Conservation (phyloP, 2,113 vertebrate species). For the Callorhinus ursinus region DNA sequence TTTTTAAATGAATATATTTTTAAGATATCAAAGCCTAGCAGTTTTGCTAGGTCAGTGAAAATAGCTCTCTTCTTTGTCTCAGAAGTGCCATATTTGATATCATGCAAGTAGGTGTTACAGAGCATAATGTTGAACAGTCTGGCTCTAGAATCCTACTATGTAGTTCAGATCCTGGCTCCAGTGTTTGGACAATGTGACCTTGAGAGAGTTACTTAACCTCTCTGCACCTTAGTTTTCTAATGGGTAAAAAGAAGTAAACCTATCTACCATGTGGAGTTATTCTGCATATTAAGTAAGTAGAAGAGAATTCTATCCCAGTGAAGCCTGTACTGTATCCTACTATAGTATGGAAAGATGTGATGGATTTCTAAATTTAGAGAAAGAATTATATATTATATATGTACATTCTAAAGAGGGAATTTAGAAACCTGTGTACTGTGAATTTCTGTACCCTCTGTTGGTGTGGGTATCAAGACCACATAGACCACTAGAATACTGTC, state of each 20-base stretch:
- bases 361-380: neutral
- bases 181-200: neutral
- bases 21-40: neutral
- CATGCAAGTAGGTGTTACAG: neutral
- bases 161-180: neutral
- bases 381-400: neutral
- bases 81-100: neutral
- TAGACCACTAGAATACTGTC: neutral
- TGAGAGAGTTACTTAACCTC: neutral
- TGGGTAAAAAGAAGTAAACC: neutral
- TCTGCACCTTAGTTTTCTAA: neutral
- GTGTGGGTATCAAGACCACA: neutral
- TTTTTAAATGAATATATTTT: neutral
- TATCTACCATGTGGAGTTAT: neutral
- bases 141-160: neutral
- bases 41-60: neutral
- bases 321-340: neutral
- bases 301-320: neutral
- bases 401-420: neutral
- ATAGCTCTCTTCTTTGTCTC: neutral
- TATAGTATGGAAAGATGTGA: neutral
- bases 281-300: neutral
- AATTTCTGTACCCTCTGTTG: neutral
- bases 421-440: neutral
- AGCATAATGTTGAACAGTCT: neutral